A percentile compares a stretch with the other conserved stretches of the same genome.
These are phyloP conservation scores for Mizuhopecten yessoensis DNA, from an alignment of 1,140 invertebrate genomes.

Conservation along the genomic window DNA sequence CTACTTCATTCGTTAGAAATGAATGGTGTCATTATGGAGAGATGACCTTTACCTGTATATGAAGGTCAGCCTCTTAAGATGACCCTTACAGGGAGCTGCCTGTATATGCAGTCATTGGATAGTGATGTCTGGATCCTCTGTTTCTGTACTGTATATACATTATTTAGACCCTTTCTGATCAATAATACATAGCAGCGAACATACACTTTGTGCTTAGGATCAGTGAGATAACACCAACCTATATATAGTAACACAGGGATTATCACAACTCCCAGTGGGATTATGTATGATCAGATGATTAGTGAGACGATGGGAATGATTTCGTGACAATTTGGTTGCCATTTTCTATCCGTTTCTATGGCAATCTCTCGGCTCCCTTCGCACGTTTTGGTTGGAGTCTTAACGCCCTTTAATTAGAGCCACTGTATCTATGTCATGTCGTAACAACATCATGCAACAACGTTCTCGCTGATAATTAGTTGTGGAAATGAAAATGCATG, in stretches of 20 bases:
- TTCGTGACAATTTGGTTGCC: background rate
- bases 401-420: background rate
- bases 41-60: no score
- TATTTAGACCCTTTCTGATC: background rate
- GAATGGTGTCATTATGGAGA: no score
- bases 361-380: background rate
- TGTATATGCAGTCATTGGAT: background rate
- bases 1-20: no score
- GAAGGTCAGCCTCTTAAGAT: no score
- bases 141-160: background rate
- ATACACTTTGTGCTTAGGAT: background rate
- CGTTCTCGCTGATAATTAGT: background rate
- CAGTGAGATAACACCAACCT: constrained; percentile 12
- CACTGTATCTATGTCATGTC: constrained; percentile 21
- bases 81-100: background rate
- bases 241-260: background rate
- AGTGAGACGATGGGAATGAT: background rate
- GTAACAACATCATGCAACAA: constrained; percentile 38
- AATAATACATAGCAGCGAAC: background rate
- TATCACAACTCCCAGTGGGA: background rate
- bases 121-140: no score
- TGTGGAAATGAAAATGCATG: constrained; percentile 31
- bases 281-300: background rate
- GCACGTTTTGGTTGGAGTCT: background rate
- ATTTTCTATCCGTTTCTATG: background rate